These are phyloP conservation scores for Bryconaethiops microstoma DNA, from an alignment of 2,797 vertebrate species.

Conservation along the genomic window DNA sequence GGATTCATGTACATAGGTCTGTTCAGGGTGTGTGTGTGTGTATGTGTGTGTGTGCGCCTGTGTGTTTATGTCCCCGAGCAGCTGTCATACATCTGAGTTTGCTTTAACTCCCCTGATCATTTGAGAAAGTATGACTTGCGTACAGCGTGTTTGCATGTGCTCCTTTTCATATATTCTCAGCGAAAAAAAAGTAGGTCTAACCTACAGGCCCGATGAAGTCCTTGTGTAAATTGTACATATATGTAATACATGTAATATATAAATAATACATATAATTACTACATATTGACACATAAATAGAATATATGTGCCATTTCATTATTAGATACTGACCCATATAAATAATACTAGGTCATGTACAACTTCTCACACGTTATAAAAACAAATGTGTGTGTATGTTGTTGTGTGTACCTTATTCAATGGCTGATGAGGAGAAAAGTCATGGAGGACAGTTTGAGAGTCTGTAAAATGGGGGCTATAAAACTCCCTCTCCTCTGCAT, in stretches of 20 bases:
- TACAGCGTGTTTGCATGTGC: constrained; percentile 32
- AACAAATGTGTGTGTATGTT: neutral
- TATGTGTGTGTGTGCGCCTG: constrained; percentile 31
- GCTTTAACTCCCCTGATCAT: constrained; percentile 41
- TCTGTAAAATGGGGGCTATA: constrained; percentile 42
- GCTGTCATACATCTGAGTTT: constrained; percentile 26
- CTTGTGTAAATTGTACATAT: no score
- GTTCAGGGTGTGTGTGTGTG: constrained; percentile 32
- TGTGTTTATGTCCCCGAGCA: neutral
- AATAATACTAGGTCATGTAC: constrained; percentile 8
- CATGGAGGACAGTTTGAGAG: constrained; percentile 40
- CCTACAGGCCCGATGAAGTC: no score
- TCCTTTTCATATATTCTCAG: neutral
- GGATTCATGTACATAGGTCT: constrained; percentile 23
- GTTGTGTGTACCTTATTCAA: neutral
- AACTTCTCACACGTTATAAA: neutral
- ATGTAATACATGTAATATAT: no score
- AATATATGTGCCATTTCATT: no score
- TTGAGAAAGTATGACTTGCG: constrained; percentile 12
- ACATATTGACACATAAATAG: no score
- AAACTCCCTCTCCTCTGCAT: constrained; percentile 20
- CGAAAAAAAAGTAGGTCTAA: neutral
- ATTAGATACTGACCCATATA: neutral
- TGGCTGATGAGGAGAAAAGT: constrained; percentile 32
- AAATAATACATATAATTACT: no score